Base-by-base conservation (phyloP, 2,797 vertebrate species). In the Sebastes ruberrimus region DNA sequence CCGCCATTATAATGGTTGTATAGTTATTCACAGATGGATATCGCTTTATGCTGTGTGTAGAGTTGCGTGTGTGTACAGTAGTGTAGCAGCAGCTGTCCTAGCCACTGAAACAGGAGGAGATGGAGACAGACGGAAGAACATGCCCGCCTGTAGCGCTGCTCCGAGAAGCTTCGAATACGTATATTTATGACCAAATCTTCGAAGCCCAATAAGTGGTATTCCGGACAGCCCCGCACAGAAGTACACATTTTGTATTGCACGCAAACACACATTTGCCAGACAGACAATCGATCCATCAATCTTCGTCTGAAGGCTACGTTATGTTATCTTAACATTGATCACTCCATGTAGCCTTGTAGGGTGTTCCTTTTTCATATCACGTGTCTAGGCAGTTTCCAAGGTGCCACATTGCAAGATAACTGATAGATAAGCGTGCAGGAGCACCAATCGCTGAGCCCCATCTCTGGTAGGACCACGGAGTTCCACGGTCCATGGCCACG, bases 251-350 rank as follows among this genome's bases (percentile, higher is more conserved):
- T 16, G 18, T 35, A 64, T 60, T 73, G 62, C 63, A 56, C 14
- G 25, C 14, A 55, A n/a, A 33, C 35, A 69, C 57, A 64, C 61
- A 6, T 10, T 68, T 49, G 23, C 42, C 27, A 25, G 60, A 77
- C 28, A 71, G 30, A 67, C n/a, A 25, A 49, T 52, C 56, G 14
- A 22, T 80, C 57, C 72, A 80, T 82, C 56, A 65, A 78, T 74
- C 69, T 20, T 22, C 38, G 38, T 68, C 53, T 66, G 53, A 80
- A 80, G 71, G 22, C 53, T 71, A n/a, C 20, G 63, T 61, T 62
- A 16, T 73, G 60, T 78, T 76, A 74, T 75, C 69, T 56, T 78
- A 74, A 87, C 35, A 74, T 10, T 52, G 60, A 87, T 77, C 72
- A 49, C 61, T 74, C 42, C 4, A 11, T 10, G 6, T 22, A 71